Conservation (phyloP, 2,888 invertebrate species). For the Agonopterix heracliana region DNA sequence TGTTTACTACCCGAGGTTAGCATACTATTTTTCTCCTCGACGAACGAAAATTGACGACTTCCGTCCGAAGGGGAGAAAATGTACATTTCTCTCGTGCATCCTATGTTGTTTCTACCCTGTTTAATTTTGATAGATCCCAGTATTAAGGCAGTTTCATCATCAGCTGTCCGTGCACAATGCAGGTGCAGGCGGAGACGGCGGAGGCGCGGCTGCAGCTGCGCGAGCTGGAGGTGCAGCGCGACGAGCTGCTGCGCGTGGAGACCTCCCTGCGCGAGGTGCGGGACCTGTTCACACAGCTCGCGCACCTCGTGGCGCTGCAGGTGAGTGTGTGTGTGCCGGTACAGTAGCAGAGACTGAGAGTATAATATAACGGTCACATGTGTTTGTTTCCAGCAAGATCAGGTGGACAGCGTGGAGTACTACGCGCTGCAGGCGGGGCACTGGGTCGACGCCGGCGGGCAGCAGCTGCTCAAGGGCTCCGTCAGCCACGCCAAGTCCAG, state of each 20-base stretch:
- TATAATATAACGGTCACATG: background rate
- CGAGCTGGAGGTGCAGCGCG: conserved; percentile 88
- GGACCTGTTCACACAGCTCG: conserved; percentile 90
- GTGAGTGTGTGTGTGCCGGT: conserved; percentile 24
- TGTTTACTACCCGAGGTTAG: no score
- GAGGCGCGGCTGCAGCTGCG: conserved; percentile 84
- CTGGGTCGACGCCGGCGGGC: conserved; percentile 74
- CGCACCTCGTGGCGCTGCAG: conserved; percentile 85
- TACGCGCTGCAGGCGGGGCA: conserved; percentile 78
- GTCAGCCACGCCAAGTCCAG: conserved; percentile 59
- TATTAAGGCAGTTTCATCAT: no score
- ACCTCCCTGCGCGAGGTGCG: conserved; percentile 84
- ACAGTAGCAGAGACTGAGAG: background rate
- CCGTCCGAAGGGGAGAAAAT: no score
- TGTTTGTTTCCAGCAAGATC: conserved; percentile 74
- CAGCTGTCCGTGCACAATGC: no score
- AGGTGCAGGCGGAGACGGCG: conserved; percentile 88
- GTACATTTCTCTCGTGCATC: no score
- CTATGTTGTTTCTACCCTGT: no score
- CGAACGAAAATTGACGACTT: no score
- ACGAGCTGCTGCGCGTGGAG: conserved; percentile 88
- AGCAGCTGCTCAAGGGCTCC: conserved; percentile 70
- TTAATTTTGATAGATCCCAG: no score
- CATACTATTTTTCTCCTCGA: no score
- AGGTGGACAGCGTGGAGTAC: conserved; percentile 80